Evolutionary conservation across 2,113 vertebrate genomes (phyloP).

Genomic region (Cyprinodon variegatus): DNA sequence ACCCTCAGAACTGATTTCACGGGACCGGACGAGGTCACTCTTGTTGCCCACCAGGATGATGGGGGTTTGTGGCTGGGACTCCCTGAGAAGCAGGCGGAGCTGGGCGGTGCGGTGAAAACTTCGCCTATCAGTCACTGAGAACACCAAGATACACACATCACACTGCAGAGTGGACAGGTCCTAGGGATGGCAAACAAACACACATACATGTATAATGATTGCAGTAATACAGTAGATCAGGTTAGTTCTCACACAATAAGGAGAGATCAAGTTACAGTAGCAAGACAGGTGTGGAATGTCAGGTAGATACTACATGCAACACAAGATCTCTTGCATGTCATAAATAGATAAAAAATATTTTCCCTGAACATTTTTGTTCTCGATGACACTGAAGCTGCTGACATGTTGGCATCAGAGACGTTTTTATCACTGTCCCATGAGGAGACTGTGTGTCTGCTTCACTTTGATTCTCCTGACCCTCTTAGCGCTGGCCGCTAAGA

Average conservation of each 20-base stretch:
- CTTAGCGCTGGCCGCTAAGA: slow-evolving; percentile 49
- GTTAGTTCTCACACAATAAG: background rate
- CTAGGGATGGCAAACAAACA: slow-evolving; percentile 57
- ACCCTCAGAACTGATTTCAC: slow-evolving; percentile 83
- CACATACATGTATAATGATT: slow-evolving; percentile 36
- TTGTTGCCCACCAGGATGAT: slow-evolving; percentile 85
- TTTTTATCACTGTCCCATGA: slow-evolving; percentile 43
- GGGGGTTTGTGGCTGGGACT: slow-evolving; percentile 78
- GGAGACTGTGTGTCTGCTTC: slow-evolving; percentile 32
- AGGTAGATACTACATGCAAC: background rate
- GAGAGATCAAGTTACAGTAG: slow-evolving; percentile 16
- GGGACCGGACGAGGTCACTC: slow-evolving; percentile 83
- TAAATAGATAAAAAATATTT: slow-evolving; percentile 1
- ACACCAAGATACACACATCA: slow-evolving; percentile 83
- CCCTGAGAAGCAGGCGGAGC: slow-evolving; percentile 82
- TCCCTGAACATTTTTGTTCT: slow-evolving; percentile 4
- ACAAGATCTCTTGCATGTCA: slow-evolving; percentile 9
- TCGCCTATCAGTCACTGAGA: slow-evolving; percentile 83
- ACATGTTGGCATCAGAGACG: slow-evolving; percentile 7
- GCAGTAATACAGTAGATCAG: background rate
- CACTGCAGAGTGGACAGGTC: slow-evolving; percentile 79
- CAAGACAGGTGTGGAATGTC: slow-evolving; percentile 24
- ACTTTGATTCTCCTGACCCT: slow-evolving; percentile 64
- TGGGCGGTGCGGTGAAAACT: slow-evolving; percentile 82
- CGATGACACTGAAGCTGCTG: background rate